Percentiles rank a stretch among this genome's conserved stretches.
Conservation (phyloP, 1,140 invertebrate genomes). For the Drosophila pallidifrons region DNA sequence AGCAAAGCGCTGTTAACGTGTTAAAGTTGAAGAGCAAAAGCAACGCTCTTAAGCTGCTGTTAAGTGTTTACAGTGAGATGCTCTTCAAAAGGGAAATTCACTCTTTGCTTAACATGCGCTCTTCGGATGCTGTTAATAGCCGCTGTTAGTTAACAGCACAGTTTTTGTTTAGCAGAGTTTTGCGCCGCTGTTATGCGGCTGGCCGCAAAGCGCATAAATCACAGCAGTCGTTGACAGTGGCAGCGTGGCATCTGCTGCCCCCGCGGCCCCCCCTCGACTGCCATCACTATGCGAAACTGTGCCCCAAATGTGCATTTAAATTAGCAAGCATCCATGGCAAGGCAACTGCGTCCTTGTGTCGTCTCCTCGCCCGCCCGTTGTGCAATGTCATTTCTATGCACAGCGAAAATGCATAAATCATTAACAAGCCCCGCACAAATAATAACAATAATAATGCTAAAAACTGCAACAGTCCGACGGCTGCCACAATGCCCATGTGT, state of each 20-base stretch:
- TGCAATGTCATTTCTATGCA: conserved; percentile 77
- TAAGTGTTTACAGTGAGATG: conserved; percentile 29
- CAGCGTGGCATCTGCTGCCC: conserved; percentile 30
- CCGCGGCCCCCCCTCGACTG: not conserved
- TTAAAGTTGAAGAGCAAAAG: not conserved
- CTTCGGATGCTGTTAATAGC: conserved; percentile 34
- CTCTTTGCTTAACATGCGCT: conserved; percentile 34
- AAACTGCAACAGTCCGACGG: conserved; percentile 66
- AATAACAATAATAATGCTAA: conserved; percentile 83
- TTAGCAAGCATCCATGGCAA: conserved; percentile 52
- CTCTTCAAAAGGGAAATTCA: conserved; percentile 52
- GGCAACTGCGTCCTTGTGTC: not conserved
- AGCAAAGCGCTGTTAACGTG: conserved; percentile 3
- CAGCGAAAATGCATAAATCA: conserved; percentile 77
- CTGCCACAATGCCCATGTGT: conserved; percentile 73
- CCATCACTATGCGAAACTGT: conserved; percentile 19
- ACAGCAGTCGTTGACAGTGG: conserved; percentile 50
- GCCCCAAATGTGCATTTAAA: conserved; percentile 82
- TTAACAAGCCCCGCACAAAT: conserved; percentile 76
- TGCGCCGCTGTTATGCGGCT: conserved; percentile 17
- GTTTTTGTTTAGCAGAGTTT: conserved; percentile 10
- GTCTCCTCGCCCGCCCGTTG: conserved; percentile 10
- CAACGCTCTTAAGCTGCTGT: conserved; percentile 34
- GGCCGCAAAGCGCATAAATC: conserved; percentile 47
- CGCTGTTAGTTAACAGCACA: not conserved